phyloP scores from a whole-genome alignment of 2,113 vertebrate species.

The Orientallactaga bullata region DNA sequence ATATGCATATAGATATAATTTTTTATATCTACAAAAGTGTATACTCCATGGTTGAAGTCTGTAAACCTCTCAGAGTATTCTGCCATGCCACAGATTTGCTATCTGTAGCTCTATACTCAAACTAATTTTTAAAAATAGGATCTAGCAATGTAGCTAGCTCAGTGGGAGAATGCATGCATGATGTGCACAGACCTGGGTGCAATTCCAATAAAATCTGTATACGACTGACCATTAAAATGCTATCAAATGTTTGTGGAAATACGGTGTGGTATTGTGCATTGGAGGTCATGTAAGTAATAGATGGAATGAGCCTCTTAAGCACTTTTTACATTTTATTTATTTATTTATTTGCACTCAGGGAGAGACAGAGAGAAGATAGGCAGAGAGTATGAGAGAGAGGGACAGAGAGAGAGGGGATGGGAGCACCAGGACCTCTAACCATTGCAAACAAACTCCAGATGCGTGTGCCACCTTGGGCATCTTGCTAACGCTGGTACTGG shows the following conservation, averaged over 20 bases:
- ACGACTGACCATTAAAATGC: not conserved
- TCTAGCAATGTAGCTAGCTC: not conserved
- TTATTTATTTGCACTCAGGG: too few relatives aligned
- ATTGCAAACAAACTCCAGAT: too few relatives aligned
- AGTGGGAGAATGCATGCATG: not conserved
- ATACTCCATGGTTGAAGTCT: slow-evolving; percentile 12
- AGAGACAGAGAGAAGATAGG: too few relatives aligned
- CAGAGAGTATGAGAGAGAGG: too few relatives aligned
- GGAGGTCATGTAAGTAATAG: not conserved
- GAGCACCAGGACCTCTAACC: too few relatives aligned
- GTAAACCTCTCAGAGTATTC: slow-evolving; percentile 9
- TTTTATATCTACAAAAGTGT: not conserved
- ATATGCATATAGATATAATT: not conserved
- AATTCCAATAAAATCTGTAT: not conserved
- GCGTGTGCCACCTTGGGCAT: too few relatives aligned
- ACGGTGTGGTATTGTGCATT: slow-evolving; percentile 9
- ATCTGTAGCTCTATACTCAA: slow-evolving; percentile 12
- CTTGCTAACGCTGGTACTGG: too few relatives aligned
- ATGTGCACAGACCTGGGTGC: not conserved
- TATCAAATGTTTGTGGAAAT: not conserved
- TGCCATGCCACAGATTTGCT: not conserved
- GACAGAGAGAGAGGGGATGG: too few relatives aligned
- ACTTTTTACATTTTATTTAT: too few relatives aligned
- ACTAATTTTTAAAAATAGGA: not conserved
- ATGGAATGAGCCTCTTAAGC: not conserved